Conservation (phyloP, 2,113 vertebrate genomes). For the Lonchura striata region DNA sequence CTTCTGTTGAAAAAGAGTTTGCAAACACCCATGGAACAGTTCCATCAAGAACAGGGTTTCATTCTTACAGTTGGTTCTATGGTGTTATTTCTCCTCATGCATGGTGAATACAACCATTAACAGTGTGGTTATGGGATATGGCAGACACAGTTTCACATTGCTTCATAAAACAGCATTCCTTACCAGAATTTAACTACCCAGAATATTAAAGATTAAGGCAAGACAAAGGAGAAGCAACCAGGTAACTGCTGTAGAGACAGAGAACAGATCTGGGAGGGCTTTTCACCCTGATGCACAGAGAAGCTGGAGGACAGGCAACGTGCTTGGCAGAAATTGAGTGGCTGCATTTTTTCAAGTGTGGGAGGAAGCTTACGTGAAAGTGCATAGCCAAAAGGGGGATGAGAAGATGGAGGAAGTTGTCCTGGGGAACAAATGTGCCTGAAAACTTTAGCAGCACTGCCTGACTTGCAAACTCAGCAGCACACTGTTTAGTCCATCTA, state of each 20-base stretch:
- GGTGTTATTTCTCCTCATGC: not conserved
- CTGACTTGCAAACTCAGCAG: not conserved
- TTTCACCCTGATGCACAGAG: not conserved
- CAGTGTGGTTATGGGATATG: rapidly evolving
- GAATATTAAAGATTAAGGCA: not conserved
- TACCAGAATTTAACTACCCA: not conserved
- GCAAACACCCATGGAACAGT: not conserved
- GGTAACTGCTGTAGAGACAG: not conserved
- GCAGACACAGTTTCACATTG: not conserved
- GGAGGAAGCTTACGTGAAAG: not conserved
- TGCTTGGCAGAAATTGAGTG: not conserved
- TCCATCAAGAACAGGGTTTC: not conserved
- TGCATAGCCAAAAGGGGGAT: not conserved
- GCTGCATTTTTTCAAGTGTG: not conserved
- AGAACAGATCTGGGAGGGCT: not conserved
- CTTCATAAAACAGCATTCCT: not conserved
- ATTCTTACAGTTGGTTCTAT: not conserved
- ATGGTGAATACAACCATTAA: not conserved
- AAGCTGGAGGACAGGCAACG: not conserved
- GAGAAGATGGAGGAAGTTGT: not conserved
- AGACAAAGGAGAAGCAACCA: not conserved
- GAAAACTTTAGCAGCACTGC: not conserved
- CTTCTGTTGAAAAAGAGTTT: not conserved
- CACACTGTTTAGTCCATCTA: not conserved
- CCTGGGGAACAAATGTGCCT: not conserved